These are phyloP conservation scores for Eupithecia vulgata DNA, from an alignment of 2,888 invertebrate species.

Conservation along the genomic window DNA sequence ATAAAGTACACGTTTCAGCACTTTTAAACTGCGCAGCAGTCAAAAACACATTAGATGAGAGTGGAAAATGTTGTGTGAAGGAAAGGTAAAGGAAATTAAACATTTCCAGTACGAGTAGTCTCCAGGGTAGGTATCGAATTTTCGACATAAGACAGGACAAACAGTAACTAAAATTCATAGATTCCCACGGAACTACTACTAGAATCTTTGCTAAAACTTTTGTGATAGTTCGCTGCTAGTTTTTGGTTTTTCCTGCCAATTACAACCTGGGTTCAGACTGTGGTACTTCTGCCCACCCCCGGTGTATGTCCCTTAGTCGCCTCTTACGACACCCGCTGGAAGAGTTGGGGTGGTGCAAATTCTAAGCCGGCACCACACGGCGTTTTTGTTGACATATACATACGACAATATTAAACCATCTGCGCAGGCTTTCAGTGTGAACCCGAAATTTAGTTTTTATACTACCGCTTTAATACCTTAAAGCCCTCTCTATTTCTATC, in stretches of 20 bases:
- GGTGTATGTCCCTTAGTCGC: too few species aligned
- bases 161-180: neutral
- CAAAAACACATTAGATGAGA: constrained; percentile 15
- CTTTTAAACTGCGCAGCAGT: constrained; percentile 7
- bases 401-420: too few species aligned
- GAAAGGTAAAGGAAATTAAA: constrained; percentile 8
- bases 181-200: neutral
- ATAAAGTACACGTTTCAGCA: constrained; percentile 8
- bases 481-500: neutral
- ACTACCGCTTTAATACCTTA: neutral
- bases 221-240: too few species aligned
- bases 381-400: too few species aligned
- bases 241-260: too few species aligned
- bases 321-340: too few species aligned
- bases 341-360: too few species aligned
- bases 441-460: neutral
- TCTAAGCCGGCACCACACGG: too few species aligned
- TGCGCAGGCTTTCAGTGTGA: neutral
- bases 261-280: too few species aligned
- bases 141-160: neutral
- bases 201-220: too few species aligned
- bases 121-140: neutral
- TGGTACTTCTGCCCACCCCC: too few species aligned
- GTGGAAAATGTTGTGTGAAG: constrained; percentile 9
- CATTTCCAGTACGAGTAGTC: too few species aligned